Evolutionary conservation across 1,140 invertebrate genomes (phyloP), one percentile per base, ranked within the genome.

Genomic region (Bombyx mandarina): DNA sequence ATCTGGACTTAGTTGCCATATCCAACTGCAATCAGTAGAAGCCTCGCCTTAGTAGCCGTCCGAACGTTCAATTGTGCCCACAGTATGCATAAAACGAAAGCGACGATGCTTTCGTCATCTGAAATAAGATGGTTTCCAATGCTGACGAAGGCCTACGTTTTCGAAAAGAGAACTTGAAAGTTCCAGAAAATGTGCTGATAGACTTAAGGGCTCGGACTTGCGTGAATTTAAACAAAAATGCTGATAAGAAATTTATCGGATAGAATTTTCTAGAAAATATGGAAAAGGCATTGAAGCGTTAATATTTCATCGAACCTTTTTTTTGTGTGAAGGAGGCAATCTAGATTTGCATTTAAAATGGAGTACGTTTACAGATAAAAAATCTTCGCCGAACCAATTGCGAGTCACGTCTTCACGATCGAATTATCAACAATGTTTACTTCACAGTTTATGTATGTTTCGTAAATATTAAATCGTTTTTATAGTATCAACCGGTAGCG

Each of bases 1-100:
- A 88, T 65, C 88, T 82, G 72, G 86, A 88, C 66, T 88, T 88
- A 56, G 84, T 87, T 65, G 87, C 86, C 75, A 88, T 88, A 69
- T 89, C 88, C 71, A 89, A 79, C 88, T 89, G 86, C 71, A 88
- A 89, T 87, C 78, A 87, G 82, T 70, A 87, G 80, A 84, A 81
- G 77, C 80, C 77, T 61, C 26, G 26, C 82, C 82, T 87, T 87
- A 87, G 79, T 82, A 82, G 82, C 75, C 57, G 71, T 74, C 77
- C 80, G 77, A 79, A 69, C 69, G 79, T 76, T 71, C 71, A 67
- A 61, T 59, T 54, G 56, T 64, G 59, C 52, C 56, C 63, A 69
- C 64, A 70, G 67, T 78, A 76, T 69, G 77, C 77, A 72, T 71
- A 69, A 72, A 76, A 75, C 71, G 78, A 84, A 82, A 84, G 82